Evolutionary conservation across 2,797 vertebrate species (phyloP).

Genomic region (Danio aesculapii): DNA sequence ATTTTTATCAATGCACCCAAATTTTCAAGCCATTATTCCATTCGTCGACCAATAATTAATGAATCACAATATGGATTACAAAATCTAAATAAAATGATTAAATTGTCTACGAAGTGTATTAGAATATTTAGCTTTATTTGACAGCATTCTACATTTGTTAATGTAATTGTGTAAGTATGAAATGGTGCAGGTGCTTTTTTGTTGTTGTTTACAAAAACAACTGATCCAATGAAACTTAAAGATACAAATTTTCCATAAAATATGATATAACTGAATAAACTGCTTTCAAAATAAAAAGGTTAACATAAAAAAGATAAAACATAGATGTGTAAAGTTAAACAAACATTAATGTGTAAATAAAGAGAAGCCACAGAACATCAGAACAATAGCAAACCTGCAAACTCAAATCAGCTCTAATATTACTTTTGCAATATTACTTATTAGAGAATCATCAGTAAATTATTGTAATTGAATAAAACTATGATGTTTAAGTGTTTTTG

Average conservation of each 20-base stretch:
- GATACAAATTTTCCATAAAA: neutral
- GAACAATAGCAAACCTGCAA: neutral
- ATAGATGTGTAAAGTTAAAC: neutral
- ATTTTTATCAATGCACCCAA: no score
- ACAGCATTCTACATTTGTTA: no score
- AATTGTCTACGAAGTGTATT: no score
- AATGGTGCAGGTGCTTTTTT: no score
- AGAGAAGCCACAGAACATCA: neutral
- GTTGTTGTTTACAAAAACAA: no score
- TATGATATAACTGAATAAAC: neutral
- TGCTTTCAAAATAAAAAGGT: neutral
- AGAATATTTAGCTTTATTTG: no score
- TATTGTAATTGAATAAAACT: neutral
- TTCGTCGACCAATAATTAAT: no score
- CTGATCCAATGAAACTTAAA: no score
- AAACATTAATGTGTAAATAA: neutral
- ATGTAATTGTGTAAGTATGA: no score
- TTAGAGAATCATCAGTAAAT: neutral
- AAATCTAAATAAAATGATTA: no score
- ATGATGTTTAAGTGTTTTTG: neutral
- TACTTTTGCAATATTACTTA: neutral
- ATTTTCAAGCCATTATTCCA: no score
- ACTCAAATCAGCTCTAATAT: neutral
- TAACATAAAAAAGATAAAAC: neutral
- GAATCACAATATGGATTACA: no score